Base-by-base conservation (phyloP, 2,888 invertebrate species). In the Rotaria macrura region DNA sequence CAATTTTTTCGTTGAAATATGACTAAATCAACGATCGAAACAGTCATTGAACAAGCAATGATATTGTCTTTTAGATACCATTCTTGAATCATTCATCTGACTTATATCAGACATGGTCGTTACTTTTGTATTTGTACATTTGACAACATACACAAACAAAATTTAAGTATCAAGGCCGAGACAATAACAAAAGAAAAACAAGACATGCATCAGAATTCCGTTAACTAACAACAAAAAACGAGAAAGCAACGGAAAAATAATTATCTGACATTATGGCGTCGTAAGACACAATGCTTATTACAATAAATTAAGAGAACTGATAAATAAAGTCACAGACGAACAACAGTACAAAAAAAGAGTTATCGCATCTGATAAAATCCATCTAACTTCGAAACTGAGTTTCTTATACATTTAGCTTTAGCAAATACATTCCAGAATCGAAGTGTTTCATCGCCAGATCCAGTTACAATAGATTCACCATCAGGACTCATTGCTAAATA, bases 371-470 rank as follows among this genome's bases (percentile, higher is more conserved):
- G 79, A 79, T 79, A 43, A 3, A 79, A n/a, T 43, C 79, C 43
- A 79, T 79, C 43, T 12, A 79, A 43, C 43, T 79, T 40, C 25
- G 43, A 43, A 79, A 43, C 79, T 6, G 79, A 43, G 25, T 79
- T 79, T 79, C 79, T 23, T 9, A 20, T 43, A 79, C 43, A 79
- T 43, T 43, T 79, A n/a, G 79, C 25, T 79, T 79, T 84, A 49
- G 86, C 54, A 83, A 98, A 99, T 90, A 97, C 96, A 89, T 96
- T 96, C 98, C 98, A 99, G 55, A 98, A 91, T 85, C 97, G 92
- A 65, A 99, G 92, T 0, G 98, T 97, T 91, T 99, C 98, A 90
- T 99, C 98, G 0, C 96, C 97, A 74, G 95, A 96, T 1, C 96
- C 96, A 85, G 96, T 96, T 29, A 96, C 94, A 2, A 99, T 95